A percentile compares a stretch with the other conserved stretches of the same genome.
These are phyloP conservation scores for Panulirus ornatus DNA, from an alignment of 1,140 invertebrate genomes.

Conservation along the genomic window DNA sequence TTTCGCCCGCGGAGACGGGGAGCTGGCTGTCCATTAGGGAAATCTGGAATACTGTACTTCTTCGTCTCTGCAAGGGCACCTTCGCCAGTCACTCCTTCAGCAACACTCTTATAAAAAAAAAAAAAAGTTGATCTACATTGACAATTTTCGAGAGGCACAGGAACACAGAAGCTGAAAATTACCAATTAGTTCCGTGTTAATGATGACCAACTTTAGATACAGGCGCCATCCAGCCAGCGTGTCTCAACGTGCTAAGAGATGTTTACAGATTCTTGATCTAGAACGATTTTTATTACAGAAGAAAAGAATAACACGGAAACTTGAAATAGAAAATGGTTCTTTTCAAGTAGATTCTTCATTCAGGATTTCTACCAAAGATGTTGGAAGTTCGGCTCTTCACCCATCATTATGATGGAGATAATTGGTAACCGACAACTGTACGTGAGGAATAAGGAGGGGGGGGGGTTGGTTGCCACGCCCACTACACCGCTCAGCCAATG, in stretches of 20 bases:
- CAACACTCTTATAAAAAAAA: too few species aligned
- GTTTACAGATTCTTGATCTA: background rate
- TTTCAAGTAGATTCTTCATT: too few species aligned
- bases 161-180: too few species aligned
- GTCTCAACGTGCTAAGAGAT: background rate
- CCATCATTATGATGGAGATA: background rate
- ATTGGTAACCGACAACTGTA: background rate
- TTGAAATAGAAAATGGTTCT: too few species aligned
- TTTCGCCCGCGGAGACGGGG: background rate
- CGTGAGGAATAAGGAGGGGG: background rate
- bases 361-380: too few species aligned
- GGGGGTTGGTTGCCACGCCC: conserved; percentile 22
- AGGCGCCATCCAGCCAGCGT: background rate
- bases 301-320: too few species aligned
- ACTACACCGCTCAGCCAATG: conserved; percentile 9
- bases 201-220: background rate
- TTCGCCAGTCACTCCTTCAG: too few species aligned
- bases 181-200: background rate
- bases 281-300: background rate
- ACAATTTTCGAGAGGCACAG: too few species aligned
- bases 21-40: background rate
- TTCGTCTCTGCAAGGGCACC: background rate
- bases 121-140: too few species aligned
- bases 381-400: too few species aligned
- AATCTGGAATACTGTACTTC: background rate